Evolutionary conservation across 1,140 invertebrate species (phyloP).

Genomic region (Centruroides sculpturatus): DNA sequence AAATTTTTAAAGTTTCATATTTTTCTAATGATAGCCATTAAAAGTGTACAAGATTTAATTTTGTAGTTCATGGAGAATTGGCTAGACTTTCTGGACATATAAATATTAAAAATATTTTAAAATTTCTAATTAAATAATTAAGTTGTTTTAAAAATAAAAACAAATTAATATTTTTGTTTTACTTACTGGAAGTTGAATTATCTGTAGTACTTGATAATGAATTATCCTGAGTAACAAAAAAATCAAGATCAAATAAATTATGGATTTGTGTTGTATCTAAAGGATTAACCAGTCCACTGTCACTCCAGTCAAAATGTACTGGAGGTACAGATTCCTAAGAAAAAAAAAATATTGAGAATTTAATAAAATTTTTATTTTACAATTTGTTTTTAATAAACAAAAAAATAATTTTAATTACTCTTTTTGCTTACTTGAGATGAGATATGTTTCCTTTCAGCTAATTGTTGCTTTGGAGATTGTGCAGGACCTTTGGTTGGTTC

Average conservation of each 20-base stretch:
- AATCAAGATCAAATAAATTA: conserved; percentile 13
- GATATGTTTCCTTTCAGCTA: conserved; percentile 2
- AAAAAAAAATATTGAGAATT: neutral
- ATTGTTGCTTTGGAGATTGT: conserved; percentile 6
- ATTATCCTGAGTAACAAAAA: conserved; percentile 4
- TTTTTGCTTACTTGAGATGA: conserved; percentile 1
- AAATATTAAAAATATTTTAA: too few species aligned
- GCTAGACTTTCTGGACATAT: too few species aligned
- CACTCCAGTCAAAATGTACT: conserved; percentile 49
- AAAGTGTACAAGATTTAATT: too few species aligned
- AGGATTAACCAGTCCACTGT: conserved; percentile 45
- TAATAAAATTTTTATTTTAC: neutral
- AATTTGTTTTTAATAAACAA: neutral
- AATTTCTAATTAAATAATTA: too few species aligned
- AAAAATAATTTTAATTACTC: too few species aligned
- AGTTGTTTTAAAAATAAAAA: neutral
- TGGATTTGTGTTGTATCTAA: conserved; percentile 29
- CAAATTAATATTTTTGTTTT: neutral
- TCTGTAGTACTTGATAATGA: neutral
- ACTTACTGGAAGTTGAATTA: too few species aligned
- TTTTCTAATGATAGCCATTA: too few species aligned
- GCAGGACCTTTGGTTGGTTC: conserved; percentile 12
- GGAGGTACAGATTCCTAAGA: conserved; percentile 34
- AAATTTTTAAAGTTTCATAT: too few species aligned
- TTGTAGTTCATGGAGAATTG: too few species aligned